These are phyloP conservation scores for Maniola hyperantus DNA, from an alignment of 2,888 invertebrate species.

Conservation along the genomic window DNA sequence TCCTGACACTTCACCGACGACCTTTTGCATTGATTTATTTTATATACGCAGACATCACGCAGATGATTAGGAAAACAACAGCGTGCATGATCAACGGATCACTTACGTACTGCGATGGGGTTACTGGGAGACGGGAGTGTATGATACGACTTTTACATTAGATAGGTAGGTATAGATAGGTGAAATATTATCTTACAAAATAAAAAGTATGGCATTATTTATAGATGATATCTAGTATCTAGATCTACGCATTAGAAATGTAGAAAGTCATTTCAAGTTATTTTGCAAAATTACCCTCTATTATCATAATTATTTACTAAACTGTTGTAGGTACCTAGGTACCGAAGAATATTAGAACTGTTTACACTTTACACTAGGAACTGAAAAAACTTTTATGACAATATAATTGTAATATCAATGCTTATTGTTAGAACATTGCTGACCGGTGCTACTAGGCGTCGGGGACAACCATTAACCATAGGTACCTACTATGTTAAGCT, in stretches of 20 bases:
- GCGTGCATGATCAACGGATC: neutral
- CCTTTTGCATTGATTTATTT: slow-evolving; percentile 70
- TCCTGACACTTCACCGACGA: slow-evolving; percentile 55
- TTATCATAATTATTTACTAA: too few species aligned
- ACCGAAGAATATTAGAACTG: too few species aligned
- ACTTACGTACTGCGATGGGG: neutral
- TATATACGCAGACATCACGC: too few species aligned
- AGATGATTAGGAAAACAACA: slow-evolving; percentile 55
- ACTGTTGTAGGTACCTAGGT: too few species aligned
- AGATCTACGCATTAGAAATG: too few species aligned
- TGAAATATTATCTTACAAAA: too few species aligned
- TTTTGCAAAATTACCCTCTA: neutral
- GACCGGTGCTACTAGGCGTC: neutral
- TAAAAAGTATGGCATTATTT: too few species aligned
- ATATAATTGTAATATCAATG: neutral
- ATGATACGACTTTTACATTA: too few species aligned
- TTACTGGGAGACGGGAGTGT: neutral
- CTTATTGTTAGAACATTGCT: slow-evolving; percentile 23
- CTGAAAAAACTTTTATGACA: neutral
- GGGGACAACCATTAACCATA: neutral
- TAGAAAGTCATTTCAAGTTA: neutral
- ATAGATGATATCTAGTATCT: too few species aligned
- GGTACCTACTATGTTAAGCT: neutral
- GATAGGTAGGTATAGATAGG: neutral
- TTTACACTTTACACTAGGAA: too few species aligned